Percentiles rank a stretch among this genome's conserved stretches.
Conservation (phyloP, 2,888 invertebrate species). For the Pheosia tremula region DNA sequence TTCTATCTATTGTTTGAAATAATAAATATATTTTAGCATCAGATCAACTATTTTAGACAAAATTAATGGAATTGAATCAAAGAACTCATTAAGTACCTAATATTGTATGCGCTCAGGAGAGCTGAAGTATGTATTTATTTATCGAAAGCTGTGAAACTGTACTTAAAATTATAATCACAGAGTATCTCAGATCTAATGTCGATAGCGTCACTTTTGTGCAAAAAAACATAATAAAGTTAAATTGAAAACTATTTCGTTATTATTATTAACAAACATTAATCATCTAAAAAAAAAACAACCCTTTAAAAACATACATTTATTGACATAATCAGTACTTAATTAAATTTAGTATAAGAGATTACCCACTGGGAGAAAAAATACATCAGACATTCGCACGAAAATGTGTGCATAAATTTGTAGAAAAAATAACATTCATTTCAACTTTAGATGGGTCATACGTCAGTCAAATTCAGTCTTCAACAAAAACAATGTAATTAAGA, state of each 20-base stretch:
- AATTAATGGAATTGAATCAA: constrained; percentile 68
- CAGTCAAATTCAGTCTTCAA: constrained; percentile 4
- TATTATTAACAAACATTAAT: background rate
- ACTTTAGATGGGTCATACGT: background rate
- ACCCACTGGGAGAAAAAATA: constrained; percentile 4
- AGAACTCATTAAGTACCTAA: constrained; percentile 33
- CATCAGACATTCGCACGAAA: constrained; percentile 3
- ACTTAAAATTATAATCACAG: constrained; percentile 77
- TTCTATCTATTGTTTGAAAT: constrained; percentile 35
- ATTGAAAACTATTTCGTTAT: constrained; percentile 37
- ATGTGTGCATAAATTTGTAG: constrained; percentile 7
- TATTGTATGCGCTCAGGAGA: constrained; percentile 49
- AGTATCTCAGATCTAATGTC: constrained; percentile 77
- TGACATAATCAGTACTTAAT: constrained; percentile 4
- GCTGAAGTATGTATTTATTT: constrained; percentile 67
- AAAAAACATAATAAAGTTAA: constrained; percentile 70
- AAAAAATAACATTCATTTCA: constrained; percentile 8
- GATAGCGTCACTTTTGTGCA: constrained; percentile 79
- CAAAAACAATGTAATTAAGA: constrained; percentile 1
- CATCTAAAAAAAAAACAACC: background rate
- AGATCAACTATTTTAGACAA: constrained; percentile 57
- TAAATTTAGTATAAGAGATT: constrained; percentile 3
- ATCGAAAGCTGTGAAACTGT: constrained; percentile 80
- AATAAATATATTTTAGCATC: constrained; percentile 65
- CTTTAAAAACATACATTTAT: constrained; percentile 3